phyloP scores from a whole-genome alignment of 2,113 vertebrate genomes.

The Cheirogaleus medius region DNA sequence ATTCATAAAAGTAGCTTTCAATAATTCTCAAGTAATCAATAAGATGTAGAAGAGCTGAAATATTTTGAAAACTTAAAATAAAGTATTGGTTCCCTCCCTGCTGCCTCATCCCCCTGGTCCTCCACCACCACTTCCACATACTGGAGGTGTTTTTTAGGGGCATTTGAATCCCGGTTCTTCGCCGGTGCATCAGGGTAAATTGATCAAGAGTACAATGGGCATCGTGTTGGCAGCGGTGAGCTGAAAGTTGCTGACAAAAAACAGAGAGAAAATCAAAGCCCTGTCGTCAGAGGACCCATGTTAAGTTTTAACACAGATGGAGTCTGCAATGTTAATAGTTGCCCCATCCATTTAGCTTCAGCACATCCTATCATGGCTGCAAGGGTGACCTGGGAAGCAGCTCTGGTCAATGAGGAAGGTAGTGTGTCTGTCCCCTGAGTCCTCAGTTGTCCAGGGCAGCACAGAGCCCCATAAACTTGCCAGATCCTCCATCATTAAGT shows the following conservation, averaged over 20 bases:
- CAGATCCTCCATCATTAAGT: not conserved
- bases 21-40: not conserved
- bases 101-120: conserved; percentile 11
- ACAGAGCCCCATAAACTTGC: not conserved
- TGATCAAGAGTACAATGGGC: conserved; percentile 44
- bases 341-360: not conserved
- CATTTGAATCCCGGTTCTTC: conserved; percentile 70
- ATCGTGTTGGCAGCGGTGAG: conserved; percentile 70
- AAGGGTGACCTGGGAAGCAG: not conserved
- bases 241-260: conserved; percentile 37
- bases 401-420: not conserved
- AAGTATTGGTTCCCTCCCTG: not conserved
- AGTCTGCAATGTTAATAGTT: not conserved
- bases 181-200: conserved; percentile 46
- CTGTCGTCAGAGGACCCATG: not conserved
- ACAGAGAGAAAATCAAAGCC: conserved; percentile 53
- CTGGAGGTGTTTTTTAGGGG: conserved; percentile 38
- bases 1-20: not conserved
- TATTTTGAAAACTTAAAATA: not conserved
- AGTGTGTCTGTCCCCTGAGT: not conserved
- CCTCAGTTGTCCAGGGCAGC: not conserved
- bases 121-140: conserved; percentile 21
- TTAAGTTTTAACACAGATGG: not conserved
- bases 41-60: not conserved
- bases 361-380: not conserved